Conservation (phyloP, 2,888 invertebrate genomes). For the Prosapia bicincta region DNA sequence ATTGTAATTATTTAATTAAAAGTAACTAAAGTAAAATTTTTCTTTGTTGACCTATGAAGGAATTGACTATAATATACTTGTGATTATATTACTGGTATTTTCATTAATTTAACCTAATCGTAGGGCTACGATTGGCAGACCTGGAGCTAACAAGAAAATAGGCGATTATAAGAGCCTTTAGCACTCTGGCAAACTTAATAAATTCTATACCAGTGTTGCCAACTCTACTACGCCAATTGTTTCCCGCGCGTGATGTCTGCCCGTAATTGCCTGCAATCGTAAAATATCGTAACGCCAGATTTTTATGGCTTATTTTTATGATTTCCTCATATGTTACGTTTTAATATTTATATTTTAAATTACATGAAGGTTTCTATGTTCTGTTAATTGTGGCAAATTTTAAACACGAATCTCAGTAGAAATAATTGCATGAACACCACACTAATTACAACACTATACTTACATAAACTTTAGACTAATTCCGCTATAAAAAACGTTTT, state of each 20-base stretch:
- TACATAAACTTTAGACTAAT: background rate
- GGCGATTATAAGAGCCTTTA: too few species aligned
- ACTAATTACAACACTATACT: slow-evolving; percentile 5
- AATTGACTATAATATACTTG: too few species aligned
- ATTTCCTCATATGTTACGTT: background rate
- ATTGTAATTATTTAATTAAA: too few species aligned
- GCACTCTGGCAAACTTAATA: too few species aligned
- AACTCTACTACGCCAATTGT: too few species aligned
- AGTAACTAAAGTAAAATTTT: too few species aligned
- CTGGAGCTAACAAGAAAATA: too few species aligned
- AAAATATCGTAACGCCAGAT: background rate
- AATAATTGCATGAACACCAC: background rate
- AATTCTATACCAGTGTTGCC: too few species aligned
- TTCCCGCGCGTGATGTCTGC: background rate
- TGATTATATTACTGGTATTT: too few species aligned
- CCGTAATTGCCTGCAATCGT: background rate
- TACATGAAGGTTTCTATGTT: background rate
- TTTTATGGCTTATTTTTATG: background rate
- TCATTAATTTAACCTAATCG: too few species aligned
- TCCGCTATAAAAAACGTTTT: background rate
- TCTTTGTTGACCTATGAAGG: too few species aligned
- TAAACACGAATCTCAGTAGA: background rate
- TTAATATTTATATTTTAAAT: background rate
- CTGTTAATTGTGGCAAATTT: background rate
- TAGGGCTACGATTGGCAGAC: too few species aligned